Conservation (phyloP, 2,113 vertebrate genomes). For the Channa maculata region DNA sequence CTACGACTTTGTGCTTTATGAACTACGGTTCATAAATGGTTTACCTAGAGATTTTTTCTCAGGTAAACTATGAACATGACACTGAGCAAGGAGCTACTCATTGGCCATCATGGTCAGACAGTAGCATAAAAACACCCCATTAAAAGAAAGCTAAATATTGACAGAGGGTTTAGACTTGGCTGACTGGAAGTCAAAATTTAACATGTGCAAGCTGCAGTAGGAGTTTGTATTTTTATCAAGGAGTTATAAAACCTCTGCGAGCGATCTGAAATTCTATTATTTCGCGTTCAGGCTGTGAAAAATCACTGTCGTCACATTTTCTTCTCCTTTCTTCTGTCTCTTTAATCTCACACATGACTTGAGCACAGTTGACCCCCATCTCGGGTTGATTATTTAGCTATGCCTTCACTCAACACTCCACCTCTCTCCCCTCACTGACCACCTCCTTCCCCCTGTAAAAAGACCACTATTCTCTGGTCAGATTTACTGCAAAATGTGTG, state of each 20-base stretch:
- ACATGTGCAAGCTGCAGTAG: slow-evolving; percentile 44
- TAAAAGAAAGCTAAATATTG: slow-evolving; percentile 82
- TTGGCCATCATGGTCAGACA: slow-evolving; percentile 71
- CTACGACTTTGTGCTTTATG: slow-evolving; percentile 6
- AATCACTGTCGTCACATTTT: slow-evolving; percentile 18
- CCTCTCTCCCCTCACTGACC: slow-evolving; percentile 64
- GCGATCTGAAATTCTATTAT: slow-evolving; percentile 41
- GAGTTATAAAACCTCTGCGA: slow-evolving; percentile 28
- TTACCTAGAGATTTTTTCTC: slow-evolving; percentile 46
- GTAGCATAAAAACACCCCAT: slow-evolving; percentile 75
- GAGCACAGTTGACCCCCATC: slow-evolving; percentile 61
- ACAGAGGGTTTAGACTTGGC: slow-evolving; percentile 73
- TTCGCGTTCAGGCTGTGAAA: slow-evolving; percentile 35
- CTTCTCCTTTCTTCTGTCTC: slow-evolving; percentile 27
- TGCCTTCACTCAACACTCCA: slow-evolving; percentile 69
- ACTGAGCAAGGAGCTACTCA: slow-evolving; percentile 59
- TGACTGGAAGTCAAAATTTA: slow-evolving; percentile 75
- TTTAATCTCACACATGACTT: slow-evolving; percentile 70
- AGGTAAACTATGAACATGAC: slow-evolving; percentile 42
- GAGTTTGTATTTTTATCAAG: slow-evolving; percentile 31
- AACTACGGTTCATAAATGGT: slow-evolving; percentile 17
- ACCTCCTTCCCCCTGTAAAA: slow-evolving; percentile 51
- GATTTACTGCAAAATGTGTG: slow-evolving; percentile 80
- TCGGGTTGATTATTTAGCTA: slow-evolving; percentile 72
- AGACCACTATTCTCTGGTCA: slow-evolving; percentile 65